These are phyloP conservation scores for Brienomyrus brachyistius DNA, from an alignment of 2,113 vertebrate species.

Conservation along the genomic window DNA sequence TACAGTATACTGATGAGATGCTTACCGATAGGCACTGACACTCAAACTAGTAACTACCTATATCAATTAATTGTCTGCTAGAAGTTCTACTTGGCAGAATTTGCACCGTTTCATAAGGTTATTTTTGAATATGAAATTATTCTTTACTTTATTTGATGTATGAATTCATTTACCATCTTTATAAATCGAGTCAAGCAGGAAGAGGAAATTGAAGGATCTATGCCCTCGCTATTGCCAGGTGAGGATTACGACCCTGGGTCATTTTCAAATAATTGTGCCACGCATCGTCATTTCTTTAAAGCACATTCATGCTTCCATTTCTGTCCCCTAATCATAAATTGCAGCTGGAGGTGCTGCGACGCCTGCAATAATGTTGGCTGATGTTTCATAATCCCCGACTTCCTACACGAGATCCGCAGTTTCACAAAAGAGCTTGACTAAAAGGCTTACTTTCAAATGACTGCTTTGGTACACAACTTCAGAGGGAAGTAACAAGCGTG, in stretches of 20 bases:
- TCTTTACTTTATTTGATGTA: neutral
- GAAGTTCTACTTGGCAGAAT: neutral
- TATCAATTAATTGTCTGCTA: neutral
- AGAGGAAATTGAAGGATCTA: neutral
- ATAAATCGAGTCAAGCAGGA: neutral
- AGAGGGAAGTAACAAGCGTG: conserved; percentile 81
- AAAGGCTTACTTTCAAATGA: conserved; percentile 80
- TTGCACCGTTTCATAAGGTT: neutral
- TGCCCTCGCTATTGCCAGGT: too few species aligned
- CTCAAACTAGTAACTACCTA: neutral
- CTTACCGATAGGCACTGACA: neutral
- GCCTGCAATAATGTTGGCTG: conserved; percentile 33
- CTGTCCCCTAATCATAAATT: conserved; percentile 25
- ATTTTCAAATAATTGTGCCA: neutral
- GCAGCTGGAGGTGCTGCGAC: conserved; percentile 49
- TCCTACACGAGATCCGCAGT: conserved; percentile 52
- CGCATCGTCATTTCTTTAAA: neutral
- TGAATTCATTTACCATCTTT: neutral
- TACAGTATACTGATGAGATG: neutral
- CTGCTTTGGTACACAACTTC: conserved; percentile 88
- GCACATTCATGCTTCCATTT: conserved; percentile 24
- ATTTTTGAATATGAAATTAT: neutral
- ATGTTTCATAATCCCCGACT: conserved; percentile 57
- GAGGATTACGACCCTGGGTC: neutral
- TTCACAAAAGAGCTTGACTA: conserved; percentile 60